These are phyloP conservation scores for Lates japonicus DNA, from an alignment of 2,797 vertebrate genomes.

Conservation along the genomic window DNA sequence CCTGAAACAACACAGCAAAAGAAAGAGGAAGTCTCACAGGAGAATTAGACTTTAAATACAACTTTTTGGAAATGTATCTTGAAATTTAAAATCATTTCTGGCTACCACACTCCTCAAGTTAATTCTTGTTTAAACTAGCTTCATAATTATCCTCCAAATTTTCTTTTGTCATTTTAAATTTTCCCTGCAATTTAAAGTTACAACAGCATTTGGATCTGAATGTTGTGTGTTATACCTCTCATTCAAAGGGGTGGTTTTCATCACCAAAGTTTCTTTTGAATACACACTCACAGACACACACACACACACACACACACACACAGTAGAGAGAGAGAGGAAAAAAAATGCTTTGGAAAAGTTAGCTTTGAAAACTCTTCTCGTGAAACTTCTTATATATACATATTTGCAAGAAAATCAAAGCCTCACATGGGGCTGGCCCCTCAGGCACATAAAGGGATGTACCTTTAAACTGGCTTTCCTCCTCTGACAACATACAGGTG, in stretches of 20 bases:
- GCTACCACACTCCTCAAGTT: too few relatives aligned
- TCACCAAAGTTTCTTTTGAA: conserved; percentile 25
- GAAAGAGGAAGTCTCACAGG: not conserved
- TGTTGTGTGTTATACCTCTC: conserved; percentile 2
- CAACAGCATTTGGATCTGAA: not conserved
- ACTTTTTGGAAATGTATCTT: not conserved
- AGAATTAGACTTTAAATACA: conserved; percentile 5
- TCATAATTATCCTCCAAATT: not conserved
- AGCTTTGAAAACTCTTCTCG: conserved; percentile 86
- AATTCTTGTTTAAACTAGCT: not conserved
- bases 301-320: conserved; percentile 3
- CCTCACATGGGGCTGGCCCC: conserved; percentile 86
- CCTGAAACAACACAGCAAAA: conserved; percentile 25
- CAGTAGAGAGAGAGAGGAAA: not conserved
- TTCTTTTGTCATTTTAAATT: not conserved
- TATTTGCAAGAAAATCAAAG: conserved; percentile 90
- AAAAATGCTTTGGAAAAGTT: conserved; percentile 76
- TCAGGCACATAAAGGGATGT: conserved; percentile 90
- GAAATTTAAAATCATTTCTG: not conserved
- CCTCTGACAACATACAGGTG: conserved; percentile 90
- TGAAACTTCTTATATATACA: conserved; percentile 87
- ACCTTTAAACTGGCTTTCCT: conserved; percentile 91
- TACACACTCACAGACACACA: conserved; percentile 12
- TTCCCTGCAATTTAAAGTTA: conserved; percentile 11
- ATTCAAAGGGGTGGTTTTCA: conserved; percentile 26